Evolutionary conservation across 1,140 invertebrate genomes (phyloP).

Genomic region (Steinernema khuongi): DNA sequence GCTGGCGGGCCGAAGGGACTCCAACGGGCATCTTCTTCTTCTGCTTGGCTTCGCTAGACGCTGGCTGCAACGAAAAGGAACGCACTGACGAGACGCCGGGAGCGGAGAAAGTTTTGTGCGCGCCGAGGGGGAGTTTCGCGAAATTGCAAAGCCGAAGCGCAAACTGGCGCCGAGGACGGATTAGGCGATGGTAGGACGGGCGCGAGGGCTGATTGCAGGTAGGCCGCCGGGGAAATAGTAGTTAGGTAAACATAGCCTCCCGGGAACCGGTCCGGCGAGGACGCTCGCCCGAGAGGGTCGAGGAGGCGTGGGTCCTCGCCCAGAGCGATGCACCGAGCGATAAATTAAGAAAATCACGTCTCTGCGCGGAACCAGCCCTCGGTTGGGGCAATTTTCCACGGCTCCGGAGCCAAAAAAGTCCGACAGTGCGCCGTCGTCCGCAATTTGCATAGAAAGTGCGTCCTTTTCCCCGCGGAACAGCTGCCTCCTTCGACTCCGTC

Average conservation of each 20-base stretch:
- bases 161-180: slow-evolving; percentile 1
- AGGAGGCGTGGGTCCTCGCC: background rate
- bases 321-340: background rate
- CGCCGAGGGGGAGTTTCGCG: background rate
- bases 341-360: background rate
- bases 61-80: background rate
- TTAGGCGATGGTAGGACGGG: background rate
- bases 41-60: background rate
- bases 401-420: background rate
- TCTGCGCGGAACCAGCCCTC: background rate
- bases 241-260: slow-evolving; percentile 16
- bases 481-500: background rate
- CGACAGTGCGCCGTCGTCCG: background rate
- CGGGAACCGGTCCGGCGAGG: background rate
- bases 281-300: background rate
- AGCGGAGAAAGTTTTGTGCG: background rate
- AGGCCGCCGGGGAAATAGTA: slow-evolving; percentile 9
- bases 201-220: slow-evolving; percentile 2
- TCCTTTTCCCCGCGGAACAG: background rate
- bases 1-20: background rate
- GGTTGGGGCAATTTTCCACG: slow-evolving; percentile 8
- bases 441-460: slow-evolving; percentile 5
- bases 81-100: background rate
- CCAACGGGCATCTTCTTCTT: background rate
- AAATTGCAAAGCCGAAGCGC: background rate